A percentile compares a stretch with the other conserved stretches of the same genome.
These are phyloP conservation scores for Ibidorhyncha struthersii DNA, from an alignment of 2,113 vertebrate species.

Conservation along the genomic window DNA sequence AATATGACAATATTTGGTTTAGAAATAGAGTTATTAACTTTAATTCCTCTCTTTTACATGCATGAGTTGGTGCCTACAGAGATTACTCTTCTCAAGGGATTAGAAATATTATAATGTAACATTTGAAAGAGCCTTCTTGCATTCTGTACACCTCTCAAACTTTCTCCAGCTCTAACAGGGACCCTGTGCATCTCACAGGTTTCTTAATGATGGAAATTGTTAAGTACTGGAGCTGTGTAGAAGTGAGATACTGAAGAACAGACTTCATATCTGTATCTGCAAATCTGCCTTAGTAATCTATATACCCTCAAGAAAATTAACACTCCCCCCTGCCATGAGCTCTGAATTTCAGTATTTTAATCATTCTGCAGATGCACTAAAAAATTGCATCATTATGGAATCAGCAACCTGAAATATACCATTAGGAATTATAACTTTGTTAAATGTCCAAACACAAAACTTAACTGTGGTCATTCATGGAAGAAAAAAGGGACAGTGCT, in stretches of 20 bases:
- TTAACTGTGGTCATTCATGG: background rate
- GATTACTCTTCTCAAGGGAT: slow-evolving; percentile 20
- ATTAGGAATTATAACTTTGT: background rate
- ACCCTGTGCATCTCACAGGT: background rate
- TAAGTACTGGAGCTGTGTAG: background rate
- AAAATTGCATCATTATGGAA: background rate
- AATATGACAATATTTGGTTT: slow-evolving; percentile 54
- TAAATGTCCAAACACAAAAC: background rate
- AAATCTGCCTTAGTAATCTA: background rate
- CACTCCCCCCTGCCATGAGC: background rate
- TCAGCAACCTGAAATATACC: background rate
- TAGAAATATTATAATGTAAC: slow-evolving; percentile 31
- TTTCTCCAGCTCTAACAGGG: background rate
- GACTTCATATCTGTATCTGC: background rate
- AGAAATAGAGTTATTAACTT: slow-evolving; percentile 58
- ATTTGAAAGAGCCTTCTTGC: background rate
- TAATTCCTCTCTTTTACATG: slow-evolving; percentile 36
- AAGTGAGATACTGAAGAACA: background rate
- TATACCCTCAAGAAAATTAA: background rate
- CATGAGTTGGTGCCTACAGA: slow-evolving; percentile 29
- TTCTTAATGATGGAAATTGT: background rate
- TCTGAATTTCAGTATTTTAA: background rate
- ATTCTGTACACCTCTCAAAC: background rate
- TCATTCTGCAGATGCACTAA: background rate
- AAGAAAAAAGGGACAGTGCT: background rate